Conservation (phyloP, 2,888 invertebrate species). For the Scaptomyza caliginosa region DNA sequence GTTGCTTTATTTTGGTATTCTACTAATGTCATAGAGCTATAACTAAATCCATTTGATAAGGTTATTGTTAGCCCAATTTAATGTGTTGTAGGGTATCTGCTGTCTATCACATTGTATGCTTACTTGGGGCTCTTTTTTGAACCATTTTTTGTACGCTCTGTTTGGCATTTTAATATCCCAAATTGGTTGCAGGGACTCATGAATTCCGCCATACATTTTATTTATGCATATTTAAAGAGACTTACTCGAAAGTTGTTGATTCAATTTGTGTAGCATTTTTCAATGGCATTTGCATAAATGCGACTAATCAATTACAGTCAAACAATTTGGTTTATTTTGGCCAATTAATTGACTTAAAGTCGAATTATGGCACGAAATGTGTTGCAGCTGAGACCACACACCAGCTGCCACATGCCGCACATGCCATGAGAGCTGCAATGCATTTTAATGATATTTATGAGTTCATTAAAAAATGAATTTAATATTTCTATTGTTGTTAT, state of each 20-base stretch:
- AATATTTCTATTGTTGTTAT: slow-evolving; percentile 44
- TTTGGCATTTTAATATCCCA: slow-evolving; percentile 49
- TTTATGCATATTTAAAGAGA: slow-evolving; percentile 22
- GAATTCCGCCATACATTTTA: slow-evolving; percentile 3
- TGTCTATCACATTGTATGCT: background rate
- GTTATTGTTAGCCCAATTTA: background rate
- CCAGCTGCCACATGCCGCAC: background rate
- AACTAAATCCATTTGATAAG: background rate
- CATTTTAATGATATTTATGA: slow-evolving; percentile 62
- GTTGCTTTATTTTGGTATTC: slow-evolving; percentile 11
- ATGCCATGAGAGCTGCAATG: slow-evolving; percentile 5
- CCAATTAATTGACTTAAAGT: slow-evolving; percentile 12
- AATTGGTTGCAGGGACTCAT: slow-evolving; percentile 33
- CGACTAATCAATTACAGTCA: slow-evolving; percentile 28
- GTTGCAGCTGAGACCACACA: slow-evolving; percentile 43
- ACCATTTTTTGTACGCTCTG: slow-evolving; percentile 19
- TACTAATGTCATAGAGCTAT: slow-evolving; percentile 25
- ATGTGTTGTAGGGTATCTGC: background rate
- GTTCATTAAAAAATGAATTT: slow-evolving; percentile 75
- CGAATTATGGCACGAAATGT: slow-evolving; percentile 2
- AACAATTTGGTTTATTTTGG: background rate
- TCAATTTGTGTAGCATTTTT: slow-evolving; percentile 18
- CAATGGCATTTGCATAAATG: slow-evolving; percentile 29
- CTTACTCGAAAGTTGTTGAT: slow-evolving; percentile 11
- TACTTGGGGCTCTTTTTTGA: background rate